A percentile compares a stretch with the other conserved stretches of the same genome.
Conservation (phyloP, 2,888 invertebrate genomes). For the Gandaritis pyraliata region DNA sequence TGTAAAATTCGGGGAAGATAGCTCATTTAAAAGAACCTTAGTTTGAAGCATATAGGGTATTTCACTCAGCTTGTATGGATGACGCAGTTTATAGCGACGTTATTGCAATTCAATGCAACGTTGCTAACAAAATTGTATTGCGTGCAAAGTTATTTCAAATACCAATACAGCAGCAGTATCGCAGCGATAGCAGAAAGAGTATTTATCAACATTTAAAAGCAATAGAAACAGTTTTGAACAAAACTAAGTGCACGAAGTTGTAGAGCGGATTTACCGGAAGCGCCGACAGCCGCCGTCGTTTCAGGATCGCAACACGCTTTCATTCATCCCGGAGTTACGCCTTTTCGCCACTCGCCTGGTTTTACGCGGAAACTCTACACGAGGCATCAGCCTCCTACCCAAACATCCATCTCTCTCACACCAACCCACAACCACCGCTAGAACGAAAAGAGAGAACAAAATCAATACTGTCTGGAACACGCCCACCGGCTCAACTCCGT, state of each 20-base stretch:
- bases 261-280: conserved; percentile 82
- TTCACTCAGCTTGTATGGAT: neutral
- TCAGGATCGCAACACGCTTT: conserved; percentile 83
- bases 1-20: no score
- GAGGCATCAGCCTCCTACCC: conserved; percentile 70
- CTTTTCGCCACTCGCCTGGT: conserved; percentile 60
- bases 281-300: conserved; percentile 81
- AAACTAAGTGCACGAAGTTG: conserved; percentile 79
- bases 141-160: conserved; percentile 2
- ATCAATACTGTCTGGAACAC: conserved; percentile 83
- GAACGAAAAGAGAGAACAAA: conserved; percentile 73
- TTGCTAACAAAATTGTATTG: neutral
- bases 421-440: conserved; percentile 51
- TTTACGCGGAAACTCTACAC: conserved; percentile 81
- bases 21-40: no score
- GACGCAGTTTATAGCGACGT: no score
- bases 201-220: conserved; percentile 46
- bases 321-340: conserved; percentile 80
- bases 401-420: conserved; percentile 63
- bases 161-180: neutral
- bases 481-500: conserved; percentile 79
- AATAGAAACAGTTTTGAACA: conserved; percentile 65
- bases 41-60: neutral
- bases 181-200: conserved; percentile 22
- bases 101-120: neutral